Conservation (phyloP, 2,797 vertebrate genomes). For the Xyrichtys novacula region DNA sequence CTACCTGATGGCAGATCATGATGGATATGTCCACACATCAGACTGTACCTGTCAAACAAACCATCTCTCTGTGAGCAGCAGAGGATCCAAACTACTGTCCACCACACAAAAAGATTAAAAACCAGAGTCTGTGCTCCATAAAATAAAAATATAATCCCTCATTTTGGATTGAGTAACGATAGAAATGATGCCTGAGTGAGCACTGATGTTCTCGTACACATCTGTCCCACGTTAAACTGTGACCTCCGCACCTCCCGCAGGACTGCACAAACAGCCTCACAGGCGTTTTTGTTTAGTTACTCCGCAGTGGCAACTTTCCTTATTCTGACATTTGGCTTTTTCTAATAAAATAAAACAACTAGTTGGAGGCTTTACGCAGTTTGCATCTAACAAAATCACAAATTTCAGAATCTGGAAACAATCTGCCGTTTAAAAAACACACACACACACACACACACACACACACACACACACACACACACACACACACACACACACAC, state of each 20-base stretch:
- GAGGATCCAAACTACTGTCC: not conserved
- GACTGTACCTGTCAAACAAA: conserved; percentile 4
- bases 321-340: not conserved
- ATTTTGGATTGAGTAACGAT: conserved; percentile 2
- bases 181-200: conserved; percentile 1
- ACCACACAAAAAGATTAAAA: not conserved
- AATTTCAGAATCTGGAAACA: not conserved
- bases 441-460: too few relatives aligned
- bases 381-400: not conserved
- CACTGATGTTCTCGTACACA: conserved; percentile 17
- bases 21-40: conserved; percentile 5
- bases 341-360: not conserved
- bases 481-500: too few relatives aligned
- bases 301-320: conserved; percentile 5
- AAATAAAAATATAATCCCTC: not conserved
- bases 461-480: too few relatives aligned
- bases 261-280: not conserved
- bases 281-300: conserved; percentile 5
- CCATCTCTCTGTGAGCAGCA: not conserved
- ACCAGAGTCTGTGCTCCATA: not conserved
- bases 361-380: not conserved
- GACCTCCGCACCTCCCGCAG: conserved; percentile 32
- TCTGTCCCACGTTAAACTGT: conserved; percentile 42
- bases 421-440: too few relatives aligned
- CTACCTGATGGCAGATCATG: conserved; percentile 10